Conservation (phyloP, 2,797 vertebrate genomes). For the Microtus obscurus region DNA sequence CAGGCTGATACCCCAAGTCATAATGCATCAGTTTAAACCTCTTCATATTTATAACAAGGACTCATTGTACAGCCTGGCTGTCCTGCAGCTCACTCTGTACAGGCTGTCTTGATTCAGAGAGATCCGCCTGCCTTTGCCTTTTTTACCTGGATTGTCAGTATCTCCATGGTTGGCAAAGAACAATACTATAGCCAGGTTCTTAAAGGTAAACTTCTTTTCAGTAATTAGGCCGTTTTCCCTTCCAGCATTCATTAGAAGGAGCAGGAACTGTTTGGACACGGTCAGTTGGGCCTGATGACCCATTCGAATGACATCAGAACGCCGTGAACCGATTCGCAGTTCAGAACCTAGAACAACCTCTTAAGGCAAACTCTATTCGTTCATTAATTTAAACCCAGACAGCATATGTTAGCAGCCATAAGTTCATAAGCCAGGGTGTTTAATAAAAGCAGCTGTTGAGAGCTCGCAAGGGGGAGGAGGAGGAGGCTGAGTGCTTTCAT, state of each 20-base stretch:
- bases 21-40: constrained; percentile 8
- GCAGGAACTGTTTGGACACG: neutral
- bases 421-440: neutral
- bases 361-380: neutral
- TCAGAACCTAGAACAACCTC: neutral
- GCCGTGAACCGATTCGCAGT: neutral
- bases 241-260: neutral
- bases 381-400: neutral
- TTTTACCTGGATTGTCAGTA: neutral
- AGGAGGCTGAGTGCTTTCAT: neutral
- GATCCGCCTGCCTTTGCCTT: neutral
- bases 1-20: neutral
- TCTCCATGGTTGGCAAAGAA: neutral
- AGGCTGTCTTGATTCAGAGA: neutral
- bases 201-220: constrained; percentile 12
- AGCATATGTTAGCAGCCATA: neutral
- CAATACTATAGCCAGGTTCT: neutral
- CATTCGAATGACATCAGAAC: neutral
- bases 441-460: constrained; percentile 13
- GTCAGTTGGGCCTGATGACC: neutral
- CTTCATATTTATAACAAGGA: neutral
- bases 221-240: neutral
- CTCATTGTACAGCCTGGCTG: neutral
- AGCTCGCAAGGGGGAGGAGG: neutral
- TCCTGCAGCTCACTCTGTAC: neutral